Evolutionary conservation across 2,797 vertebrate genomes (phyloP).

Genomic region (Callimico goeldii): DNA sequence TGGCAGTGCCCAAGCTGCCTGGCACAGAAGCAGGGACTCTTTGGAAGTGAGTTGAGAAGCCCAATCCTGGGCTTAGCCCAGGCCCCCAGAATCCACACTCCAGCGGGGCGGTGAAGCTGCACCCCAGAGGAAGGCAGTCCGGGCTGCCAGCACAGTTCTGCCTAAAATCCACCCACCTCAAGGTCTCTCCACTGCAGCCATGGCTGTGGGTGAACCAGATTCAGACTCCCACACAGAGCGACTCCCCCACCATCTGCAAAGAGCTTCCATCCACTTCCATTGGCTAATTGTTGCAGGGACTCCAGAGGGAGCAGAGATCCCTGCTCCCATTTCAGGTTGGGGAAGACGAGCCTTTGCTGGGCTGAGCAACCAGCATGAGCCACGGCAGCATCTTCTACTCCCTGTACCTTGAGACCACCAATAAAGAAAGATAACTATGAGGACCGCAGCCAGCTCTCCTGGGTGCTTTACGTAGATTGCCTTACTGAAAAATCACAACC

Average conservation of each 20-base stretch:
- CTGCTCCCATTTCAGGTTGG: not conserved
- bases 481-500: not conserved
- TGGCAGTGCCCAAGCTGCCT: not conserved
- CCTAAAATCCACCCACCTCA: not conserved
- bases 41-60: not conserved
- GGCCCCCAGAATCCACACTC: not conserved
- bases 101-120: not conserved
- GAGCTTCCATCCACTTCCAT: not conserved
- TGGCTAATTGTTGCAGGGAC: not conserved
- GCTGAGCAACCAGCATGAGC: too few relatives aligned
- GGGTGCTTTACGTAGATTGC: not conserved
- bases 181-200: not conserved
- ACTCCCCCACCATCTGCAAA: too few relatives aligned
- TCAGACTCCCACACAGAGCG: not conserved
- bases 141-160: not conserved
- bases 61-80: not conserved
- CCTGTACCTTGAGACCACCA: not conserved
- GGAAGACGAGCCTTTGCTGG: not conserved
- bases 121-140: not conserved
- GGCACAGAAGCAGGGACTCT: not conserved
- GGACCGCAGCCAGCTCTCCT: not conserved
- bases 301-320: not conserved
- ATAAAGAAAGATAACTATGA: not conserved
- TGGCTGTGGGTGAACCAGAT: rapidly evolving
- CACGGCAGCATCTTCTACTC: not conserved